Conservation (phyloP, 2,888 invertebrate genomes). For the Ectropis crepuscularia region DNA sequence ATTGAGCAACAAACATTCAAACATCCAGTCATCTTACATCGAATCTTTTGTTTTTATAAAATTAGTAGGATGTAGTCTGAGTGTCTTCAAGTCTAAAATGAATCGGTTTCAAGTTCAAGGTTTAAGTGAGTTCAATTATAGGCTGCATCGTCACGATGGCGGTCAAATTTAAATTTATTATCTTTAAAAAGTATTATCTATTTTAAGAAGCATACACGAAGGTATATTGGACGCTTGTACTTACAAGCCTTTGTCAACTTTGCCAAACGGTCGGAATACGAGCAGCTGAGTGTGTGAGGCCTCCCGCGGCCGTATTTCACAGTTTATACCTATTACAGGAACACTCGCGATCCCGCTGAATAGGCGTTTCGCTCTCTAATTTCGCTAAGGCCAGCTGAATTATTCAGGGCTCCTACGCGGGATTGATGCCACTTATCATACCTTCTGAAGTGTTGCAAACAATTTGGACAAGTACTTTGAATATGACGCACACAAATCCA, state of each 20-base stretch:
- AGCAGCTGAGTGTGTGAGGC: slow-evolving; percentile 42
- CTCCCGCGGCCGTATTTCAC: slow-evolving; percentile 61
- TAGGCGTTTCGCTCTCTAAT: slow-evolving; percentile 61
- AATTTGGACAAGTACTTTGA: background rate
- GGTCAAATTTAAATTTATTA: too few species aligned
- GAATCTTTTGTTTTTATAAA: too few species aligned
- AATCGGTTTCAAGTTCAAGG: too few species aligned
- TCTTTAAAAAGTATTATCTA: too few species aligned
- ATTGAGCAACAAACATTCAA: too few species aligned
- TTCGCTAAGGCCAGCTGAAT: slow-evolving; percentile 64
- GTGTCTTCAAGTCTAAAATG: too few species aligned
- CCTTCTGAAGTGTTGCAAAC: slow-evolving; percentile 15
- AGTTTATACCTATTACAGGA: slow-evolving; percentile 63
- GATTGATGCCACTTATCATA: slow-evolving; percentile 25
- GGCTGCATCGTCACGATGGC: too few species aligned
- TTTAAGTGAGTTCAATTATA: too few species aligned
- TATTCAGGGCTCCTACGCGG: slow-evolving; percentile 58
- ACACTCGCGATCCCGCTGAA: slow-evolving; percentile 53
- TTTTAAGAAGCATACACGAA: background rate
- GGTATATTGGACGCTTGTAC: background rate
- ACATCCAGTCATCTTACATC: too few species aligned
- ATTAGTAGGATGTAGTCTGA: too few species aligned
- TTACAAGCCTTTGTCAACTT: slow-evolving; percentile 13
- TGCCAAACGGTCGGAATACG: background rate
- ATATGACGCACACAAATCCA: background rate